Base-by-base conservation (phyloP, 92 coral and sea anemone genomes). In the Scolanthus callimorphus region DNA sequence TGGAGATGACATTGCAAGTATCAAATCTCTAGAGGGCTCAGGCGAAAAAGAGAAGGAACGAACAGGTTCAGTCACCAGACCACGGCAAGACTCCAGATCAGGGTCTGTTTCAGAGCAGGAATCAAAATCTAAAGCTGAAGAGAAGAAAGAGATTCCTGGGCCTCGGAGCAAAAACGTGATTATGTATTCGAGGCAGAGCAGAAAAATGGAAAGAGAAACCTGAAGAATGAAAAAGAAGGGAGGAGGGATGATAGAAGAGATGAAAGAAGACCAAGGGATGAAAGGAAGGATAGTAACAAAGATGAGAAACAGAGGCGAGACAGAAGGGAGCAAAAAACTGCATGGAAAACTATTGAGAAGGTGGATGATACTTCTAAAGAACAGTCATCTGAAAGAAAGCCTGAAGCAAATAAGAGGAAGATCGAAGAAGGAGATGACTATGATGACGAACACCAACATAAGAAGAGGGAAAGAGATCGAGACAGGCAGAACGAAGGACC, bases 1-100 rank as follows among this genome's bases (percentile, higher is more conserved):
- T 31, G 98, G 91, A 27, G 98, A 92, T 64, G 99, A 94, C 63
- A 83, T 75, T 22, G 84, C 97, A 39, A 92, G 98, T 55, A 91
- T 94, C 26, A 94, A 88, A 85, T 94, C 99, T 1, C 69, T 94
- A 21, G 99, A 94, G 37, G 85, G 88, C 39, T 50, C 63, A 15
- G 95, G 88, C 17, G 86, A 80, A 24, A 66, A 61, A 48, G 88
- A 85, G 45, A 85, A 64, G 45, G 74, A 47, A 24, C 61, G 77
- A 38, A 57, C 37, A 4, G 26, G 26, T 20, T 22, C 11, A 17
- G 59, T 39, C 2, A 64, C 65, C 25, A 50, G 63, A 12, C 43
- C 55, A 4, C 64, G 60, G 4, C 26, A 37, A 27, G 59, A 57
- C n/a, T 12, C 58, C 20, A 55, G 63, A n/a, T 17, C 74, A 26